These are phyloP conservation scores for Rousettus leschenaultii DNA, from an alignment of 2,113 vertebrate genomes.

Conservation along the genomic window DNA sequence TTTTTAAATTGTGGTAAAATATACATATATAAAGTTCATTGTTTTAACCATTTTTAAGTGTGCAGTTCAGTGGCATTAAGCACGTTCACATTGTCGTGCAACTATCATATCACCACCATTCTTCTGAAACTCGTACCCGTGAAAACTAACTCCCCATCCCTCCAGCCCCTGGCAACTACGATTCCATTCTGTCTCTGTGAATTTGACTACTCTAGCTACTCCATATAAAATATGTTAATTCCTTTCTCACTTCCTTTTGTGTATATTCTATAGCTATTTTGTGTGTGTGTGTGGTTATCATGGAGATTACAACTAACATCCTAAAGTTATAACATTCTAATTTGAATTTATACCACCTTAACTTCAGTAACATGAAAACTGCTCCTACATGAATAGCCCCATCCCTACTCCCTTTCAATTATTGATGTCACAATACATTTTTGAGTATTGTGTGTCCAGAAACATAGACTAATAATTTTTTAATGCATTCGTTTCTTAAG, in stretches of 20 bases:
- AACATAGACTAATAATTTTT: neutral
- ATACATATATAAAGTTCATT: neutral
- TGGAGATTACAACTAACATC: neutral
- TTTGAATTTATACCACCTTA: neutral
- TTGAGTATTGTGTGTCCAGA: neutral
- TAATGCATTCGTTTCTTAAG: neutral
- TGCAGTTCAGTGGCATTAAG: neutral
- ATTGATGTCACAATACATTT: neutral
- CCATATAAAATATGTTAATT: neutral
- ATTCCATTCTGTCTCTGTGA: neutral
- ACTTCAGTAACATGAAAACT: neutral
- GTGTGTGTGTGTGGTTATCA: neutral
- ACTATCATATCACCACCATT: too few species aligned
- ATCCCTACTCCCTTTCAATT: neutral
- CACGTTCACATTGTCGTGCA: neutral
- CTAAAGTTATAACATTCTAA: neutral
- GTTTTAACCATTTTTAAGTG: neutral
- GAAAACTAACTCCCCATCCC: neutral
- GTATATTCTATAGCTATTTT: neutral
- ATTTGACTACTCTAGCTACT: too few species aligned
- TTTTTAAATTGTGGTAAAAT: neutral
- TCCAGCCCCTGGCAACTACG: neutral
- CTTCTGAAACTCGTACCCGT: neutral
- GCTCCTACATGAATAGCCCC: neutral
- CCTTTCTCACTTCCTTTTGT: neutral